These are phyloP conservation scores for Propithecus coquereli DNA, from an alignment of 2,113 vertebrate genomes.

Conservation along the genomic window DNA sequence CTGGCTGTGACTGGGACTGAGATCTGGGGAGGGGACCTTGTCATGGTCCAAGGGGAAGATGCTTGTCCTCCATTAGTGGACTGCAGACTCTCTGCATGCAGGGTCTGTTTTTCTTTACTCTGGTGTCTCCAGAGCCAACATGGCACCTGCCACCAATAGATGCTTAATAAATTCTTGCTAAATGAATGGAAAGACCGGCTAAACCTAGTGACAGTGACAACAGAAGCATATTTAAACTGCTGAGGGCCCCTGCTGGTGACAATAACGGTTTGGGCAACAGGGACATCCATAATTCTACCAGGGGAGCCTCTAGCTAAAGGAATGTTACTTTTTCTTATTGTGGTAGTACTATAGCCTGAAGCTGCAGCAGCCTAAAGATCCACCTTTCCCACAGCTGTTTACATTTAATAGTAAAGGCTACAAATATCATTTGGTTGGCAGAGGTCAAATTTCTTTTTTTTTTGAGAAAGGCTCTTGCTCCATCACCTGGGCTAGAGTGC, in stretches of 20 bases:
- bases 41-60: neutral
- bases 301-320: neutral
- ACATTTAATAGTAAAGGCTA: neutral
- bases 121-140: neutral
- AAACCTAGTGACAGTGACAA: neutral
- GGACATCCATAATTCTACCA: neutral
- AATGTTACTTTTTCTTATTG: neutral
- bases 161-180: neutral
- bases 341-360: neutral
- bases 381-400: neutral
- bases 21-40: neutral
- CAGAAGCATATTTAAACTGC: neutral
- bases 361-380: neutral
- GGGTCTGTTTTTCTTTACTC: neutral
- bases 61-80: neutral
- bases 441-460: neutral
- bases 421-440: neutral
- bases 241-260: neutral
- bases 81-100: neutral
- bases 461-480: too few relatives aligned
- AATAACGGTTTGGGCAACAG: neutral
- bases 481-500: too few relatives aligned
- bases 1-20: neutral
- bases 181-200: neutral
- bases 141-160: neutral